Evolutionary conservation across 2,888 invertebrate genomes (phyloP).

Genomic region (Acrobeloides nanus): DNA sequence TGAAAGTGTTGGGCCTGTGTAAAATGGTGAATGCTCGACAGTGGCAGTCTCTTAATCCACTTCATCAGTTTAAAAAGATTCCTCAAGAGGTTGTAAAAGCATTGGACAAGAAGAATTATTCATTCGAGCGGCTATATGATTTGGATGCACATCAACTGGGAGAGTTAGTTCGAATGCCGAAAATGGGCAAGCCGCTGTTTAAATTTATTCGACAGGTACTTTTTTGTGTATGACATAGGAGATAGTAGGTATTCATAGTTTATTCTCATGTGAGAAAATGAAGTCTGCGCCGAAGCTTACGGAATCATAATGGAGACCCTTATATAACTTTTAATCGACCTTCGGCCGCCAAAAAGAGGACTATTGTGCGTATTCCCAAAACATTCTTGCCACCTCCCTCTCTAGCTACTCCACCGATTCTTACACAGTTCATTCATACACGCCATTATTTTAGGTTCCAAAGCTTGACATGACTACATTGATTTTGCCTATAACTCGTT

Average conservation of each 20-base stretch:
- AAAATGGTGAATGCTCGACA: constrained; percentile 92
- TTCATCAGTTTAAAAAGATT: constrained; percentile 87
- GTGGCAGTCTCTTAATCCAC: constrained; percentile 98
- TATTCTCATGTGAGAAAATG: too few species aligned
- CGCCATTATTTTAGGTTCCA: constrained; percentile 64
- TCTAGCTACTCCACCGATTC: too few species aligned
- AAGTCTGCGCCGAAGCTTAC: too few species aligned
- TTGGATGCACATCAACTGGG: constrained; percentile 90
- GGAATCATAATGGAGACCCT: too few species aligned
- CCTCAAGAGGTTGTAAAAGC: constrained; percentile 85
- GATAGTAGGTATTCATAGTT: too few species aligned
- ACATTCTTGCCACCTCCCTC: too few species aligned
- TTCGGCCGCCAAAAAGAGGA: too few species aligned
- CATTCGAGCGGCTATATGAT: constrained; percentile 72
- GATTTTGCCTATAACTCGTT: constrained; percentile 87
- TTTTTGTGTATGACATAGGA: too few species aligned
- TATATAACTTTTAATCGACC: too few species aligned
- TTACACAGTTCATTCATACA: too few species aligned
- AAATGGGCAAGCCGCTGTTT: constrained; percentile 87
- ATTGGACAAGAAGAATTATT: constrained; percentile 80
- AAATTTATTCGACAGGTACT: constrained; percentile 79
- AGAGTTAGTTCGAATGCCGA: constrained; percentile 81
- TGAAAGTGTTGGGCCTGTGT: constrained; percentile 81
- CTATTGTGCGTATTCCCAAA: too few species aligned
- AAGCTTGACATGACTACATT: constrained; percentile 90